Conservation (phyloP, 2,888 invertebrate species). For the Dicyrtomina minuta region DNA sequence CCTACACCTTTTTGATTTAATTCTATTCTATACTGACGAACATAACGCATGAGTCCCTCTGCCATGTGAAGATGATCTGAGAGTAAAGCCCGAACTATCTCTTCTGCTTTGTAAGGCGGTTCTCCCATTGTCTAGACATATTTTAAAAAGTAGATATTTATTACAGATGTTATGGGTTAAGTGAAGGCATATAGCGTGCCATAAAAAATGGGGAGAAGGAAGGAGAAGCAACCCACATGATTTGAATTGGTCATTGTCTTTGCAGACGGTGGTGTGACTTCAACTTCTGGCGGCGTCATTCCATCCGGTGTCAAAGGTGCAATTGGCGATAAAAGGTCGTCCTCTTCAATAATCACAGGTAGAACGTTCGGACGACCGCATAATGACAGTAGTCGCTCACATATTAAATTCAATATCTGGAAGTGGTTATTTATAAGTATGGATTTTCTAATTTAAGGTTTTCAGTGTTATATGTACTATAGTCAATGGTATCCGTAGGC, state of each 20-base stretch:
- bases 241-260: constrained; percentile 4
- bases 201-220: no score
- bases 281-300: constrained; percentile 54
- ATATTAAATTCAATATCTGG: constrained; percentile 74
- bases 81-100: constrained; percentile 63
- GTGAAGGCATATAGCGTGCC: no score
- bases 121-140: constrained; percentile 12
- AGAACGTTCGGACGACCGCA: constrained; percentile 68
- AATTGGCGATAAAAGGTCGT: constrained; percentile 53
- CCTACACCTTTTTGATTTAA: constrained; percentile 66
- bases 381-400: constrained; percentile 73
- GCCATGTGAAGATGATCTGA: constrained; percentile 64
- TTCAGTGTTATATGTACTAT: no score
- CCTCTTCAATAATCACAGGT: constrained; percentile 58
- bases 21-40: constrained; percentile 61
- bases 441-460: no score
- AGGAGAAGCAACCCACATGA: not conserved
- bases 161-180: no score
- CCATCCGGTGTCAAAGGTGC: constrained; percentile 44
- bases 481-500: no score
- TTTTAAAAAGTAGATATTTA: no score
- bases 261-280: constrained; percentile 56
- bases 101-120: constrained; percentile 45
- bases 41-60: constrained; percentile 57
- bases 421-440: no score